Percentiles rank a stretch among this genome's conserved stretches.
phyloP scores from a whole-genome alignment of 2,888 invertebrate genomes.

The Ceramica pisi region DNA sequence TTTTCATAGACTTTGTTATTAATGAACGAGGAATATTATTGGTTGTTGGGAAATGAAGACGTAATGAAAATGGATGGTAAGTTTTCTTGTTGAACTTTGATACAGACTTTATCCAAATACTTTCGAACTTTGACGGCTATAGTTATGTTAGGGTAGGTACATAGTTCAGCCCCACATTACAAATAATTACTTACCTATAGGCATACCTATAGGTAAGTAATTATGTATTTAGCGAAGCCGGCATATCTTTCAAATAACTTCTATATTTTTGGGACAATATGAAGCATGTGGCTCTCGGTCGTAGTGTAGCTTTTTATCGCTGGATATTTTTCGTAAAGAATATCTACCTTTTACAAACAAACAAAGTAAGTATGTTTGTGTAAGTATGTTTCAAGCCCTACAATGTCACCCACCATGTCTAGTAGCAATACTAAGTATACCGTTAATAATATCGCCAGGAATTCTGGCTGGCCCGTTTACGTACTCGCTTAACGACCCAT shows the following conservation, averaged over 20 bases:
- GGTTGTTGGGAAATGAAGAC: not conserved
- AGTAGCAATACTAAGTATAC: conserved; percentile 46
- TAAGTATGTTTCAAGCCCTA: conserved; percentile 4
- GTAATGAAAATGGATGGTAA: not conserved
- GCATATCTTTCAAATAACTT: not conserved
- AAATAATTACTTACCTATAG: not conserved
- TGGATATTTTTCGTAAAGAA: not conserved
- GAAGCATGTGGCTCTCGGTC: not conserved
- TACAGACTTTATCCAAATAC: not conserved
- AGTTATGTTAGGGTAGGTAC: not conserved
- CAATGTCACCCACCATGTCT: conserved; percentile 18
- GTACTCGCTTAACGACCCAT: conserved; percentile 57
- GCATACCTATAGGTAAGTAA: too few relatives aligned
- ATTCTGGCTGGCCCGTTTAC: conserved; percentile 51
- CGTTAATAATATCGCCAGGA: conserved; percentile 55
- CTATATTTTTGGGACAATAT: not conserved
- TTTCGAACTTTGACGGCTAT: not conserved
- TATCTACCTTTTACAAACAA: too few relatives aligned
- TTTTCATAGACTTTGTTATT: conserved; percentile 8
- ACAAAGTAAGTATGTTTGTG: not conserved
- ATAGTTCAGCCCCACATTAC: not conserved
- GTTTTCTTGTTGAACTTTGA: not conserved
- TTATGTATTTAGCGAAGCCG: too few relatives aligned
- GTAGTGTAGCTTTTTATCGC: not conserved
- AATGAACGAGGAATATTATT: not conserved